Percentiles rank a stretch among this genome's conserved stretches.
Evolutionary conservation across 2,888 invertebrate genomes (phyloP).

Genomic region (Aleiodes leptofemur): DNA sequence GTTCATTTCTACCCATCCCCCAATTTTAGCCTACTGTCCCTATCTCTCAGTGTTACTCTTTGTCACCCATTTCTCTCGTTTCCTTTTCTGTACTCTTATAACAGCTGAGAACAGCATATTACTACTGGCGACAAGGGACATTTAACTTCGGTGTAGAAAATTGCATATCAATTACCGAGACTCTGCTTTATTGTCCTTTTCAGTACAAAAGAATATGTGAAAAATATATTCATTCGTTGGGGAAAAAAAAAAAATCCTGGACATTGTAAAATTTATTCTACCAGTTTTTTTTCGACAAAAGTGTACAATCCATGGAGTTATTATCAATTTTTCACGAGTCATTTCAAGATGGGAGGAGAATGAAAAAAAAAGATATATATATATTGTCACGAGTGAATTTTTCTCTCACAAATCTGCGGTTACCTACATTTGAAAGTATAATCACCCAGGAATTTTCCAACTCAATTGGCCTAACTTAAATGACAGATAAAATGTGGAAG

Average conservation of each 20-base stretch:
- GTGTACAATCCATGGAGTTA: constrained; percentile 51
- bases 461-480: neutral
- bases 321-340: constrained; percentile 69
- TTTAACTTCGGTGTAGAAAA: constrained; percentile 6
- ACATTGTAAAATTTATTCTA: constrained; percentile 15
- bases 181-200: constrained; percentile 29
- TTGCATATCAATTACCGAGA: constrained; percentile 14
- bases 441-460: constrained; percentile 51
- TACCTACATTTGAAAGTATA: constrained; percentile 68
- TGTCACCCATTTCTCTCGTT: constrained; percentile 44
- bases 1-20: constrained; percentile 35
- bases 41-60: constrained; percentile 45
- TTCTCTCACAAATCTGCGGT: constrained; percentile 45
- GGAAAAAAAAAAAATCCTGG: neutral
- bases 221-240: too few species aligned
- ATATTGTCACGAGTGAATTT: constrained; percentile 55
- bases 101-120: constrained; percentile 54
- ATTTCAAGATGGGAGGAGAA: constrained; percentile 60
- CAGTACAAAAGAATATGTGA: constrained; percentile 5
- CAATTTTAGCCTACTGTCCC: neutral
- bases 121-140: neutral
- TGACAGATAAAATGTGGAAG: neutral
- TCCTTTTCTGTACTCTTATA: constrained; percentile 52
- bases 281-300: constrained; percentile 29
- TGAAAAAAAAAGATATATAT: constrained; percentile 54